Base-by-base conservation (phyloP, 2,113 vertebrate genomes). In the Leucoraja erinaceus region DNA sequence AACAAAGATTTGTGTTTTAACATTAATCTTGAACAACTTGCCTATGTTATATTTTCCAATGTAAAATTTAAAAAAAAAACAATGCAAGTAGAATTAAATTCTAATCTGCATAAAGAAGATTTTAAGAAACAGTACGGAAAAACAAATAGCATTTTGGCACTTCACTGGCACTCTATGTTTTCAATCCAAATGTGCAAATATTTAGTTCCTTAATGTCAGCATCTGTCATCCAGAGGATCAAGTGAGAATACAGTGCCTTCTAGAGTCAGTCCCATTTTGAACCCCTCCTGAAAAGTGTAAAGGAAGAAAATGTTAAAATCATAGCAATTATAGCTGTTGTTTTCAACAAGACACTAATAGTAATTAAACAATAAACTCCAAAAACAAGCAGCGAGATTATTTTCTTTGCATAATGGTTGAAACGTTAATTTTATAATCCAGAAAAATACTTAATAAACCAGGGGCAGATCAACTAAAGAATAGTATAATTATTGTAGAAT, bases 231-330 rank as follows among this genome's bases (percentile, higher is more conserved):
- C 93, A 99, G 95, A 3, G 98, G 98, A 94, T 99, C 99, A 93
- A 98, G 96, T 94, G 98, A 98, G 96, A 99, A 99, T 31, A 98
- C 97, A 47, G 99, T 97, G 95, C 98, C 98, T 97, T 99, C 98
- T 84, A 99, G 95, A 94, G 98, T 99, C 95, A 99, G 96, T 99
- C 99, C 99, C 99, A 99, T 99, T 99, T 99, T 99, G 99, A 99
- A 99, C 98, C 99, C 98, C 98, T 99, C 99, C 99, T 99, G 96
- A 54, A 97, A 97, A 77, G 95, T 86, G 63, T 18, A 74, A 97
- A 95, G 68, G 94, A 94, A 93, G 88, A 93, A 54, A 93, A 86
- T 38, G 61, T 76, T 76, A 61, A 47, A 33, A 61, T 66, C 4
- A 22, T 1, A 93, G 92, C 74, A 79, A 31, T 63, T 25, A 28